Evolutionary conservation across 2,113 vertebrate genomes (phyloP).

Genomic region (Ancistrus triradiatus): DNA sequence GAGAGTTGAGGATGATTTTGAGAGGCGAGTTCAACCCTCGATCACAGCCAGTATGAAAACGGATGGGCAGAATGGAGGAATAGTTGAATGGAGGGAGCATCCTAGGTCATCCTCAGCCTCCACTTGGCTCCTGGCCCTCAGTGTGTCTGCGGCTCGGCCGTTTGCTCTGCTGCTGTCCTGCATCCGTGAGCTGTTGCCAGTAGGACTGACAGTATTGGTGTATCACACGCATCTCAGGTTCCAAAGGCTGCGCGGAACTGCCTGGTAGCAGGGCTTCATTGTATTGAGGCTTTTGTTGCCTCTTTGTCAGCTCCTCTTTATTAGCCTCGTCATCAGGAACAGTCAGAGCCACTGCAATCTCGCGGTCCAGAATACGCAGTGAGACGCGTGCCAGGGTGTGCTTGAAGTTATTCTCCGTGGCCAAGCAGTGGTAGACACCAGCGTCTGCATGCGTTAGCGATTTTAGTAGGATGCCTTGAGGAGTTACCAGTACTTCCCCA

Average conservation of each 20-base stretch:
- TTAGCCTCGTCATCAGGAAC: conserved; percentile 60
- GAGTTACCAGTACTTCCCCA: conserved; percentile 66
- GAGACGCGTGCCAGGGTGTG: conserved; percentile 72
- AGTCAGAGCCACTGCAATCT: conserved; percentile 71
- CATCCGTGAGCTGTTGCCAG: conserved; percentile 63
- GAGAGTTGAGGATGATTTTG: not conserved
- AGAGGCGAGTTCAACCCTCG: not conserved
- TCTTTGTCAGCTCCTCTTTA: conserved; percentile 11
- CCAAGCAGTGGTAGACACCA: conserved; percentile 76
- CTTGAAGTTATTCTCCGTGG: conserved; percentile 79
- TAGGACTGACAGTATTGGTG: conserved; percentile 75
- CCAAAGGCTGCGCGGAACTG: conserved; percentile 44
- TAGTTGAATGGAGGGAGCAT: not conserved
- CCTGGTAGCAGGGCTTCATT: conserved; percentile 21
- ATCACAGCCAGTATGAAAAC: not conserved
- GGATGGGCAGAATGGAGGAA: not conserved
- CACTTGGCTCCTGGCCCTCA: conserved; percentile 63
- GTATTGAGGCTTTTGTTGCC: conserved; percentile 16
- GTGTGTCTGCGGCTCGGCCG: conserved; percentile 62
- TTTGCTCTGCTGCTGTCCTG: conserved; percentile 38
- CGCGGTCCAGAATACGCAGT: conserved; percentile 71
- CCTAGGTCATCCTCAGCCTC: conserved; percentile 49
- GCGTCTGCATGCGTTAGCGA: conserved; percentile 68
- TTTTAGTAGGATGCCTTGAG: conserved; percentile 75
- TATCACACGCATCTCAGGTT: conserved; percentile 66